Base-by-base conservation (phyloP, 1,140 invertebrate species). In the Leucophenga varia region DNA sequence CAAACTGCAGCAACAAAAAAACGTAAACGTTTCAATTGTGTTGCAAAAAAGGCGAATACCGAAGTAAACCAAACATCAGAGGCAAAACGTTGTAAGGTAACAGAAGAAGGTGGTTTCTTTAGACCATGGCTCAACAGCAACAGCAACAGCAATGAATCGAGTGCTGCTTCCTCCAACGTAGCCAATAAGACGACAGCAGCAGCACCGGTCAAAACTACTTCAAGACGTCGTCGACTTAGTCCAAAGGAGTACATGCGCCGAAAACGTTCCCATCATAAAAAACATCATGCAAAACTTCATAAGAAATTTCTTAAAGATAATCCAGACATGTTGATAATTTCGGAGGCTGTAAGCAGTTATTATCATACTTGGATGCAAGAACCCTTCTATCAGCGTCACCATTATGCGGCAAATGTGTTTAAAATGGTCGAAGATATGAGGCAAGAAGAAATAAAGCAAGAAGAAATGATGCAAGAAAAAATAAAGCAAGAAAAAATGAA, bases 331-430 rank as follows among this genome's bases (percentile, higher is more conserved):
- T 3, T 65, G 53, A 50, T 67, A 41, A 59, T 63, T 35, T 56
- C 67, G 36, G 34, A 59, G 6, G 63, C 63, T 22, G 47, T 54
- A 3, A 40, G 56, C 6, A 48, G 61, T 3, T 65, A 67, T 41
- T 65, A 65, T 45, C 59, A 59, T 21, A 55, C 67, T 18, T 12
- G 67, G 17, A 25, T 65, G 17, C 63, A 59, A 32, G 58, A 59
- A 50, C 63, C 63, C 9, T 35, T 65, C 1, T 65, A 59, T 31
- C 63, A 67, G 50, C 0, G n/a, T 8, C 5, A 28, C 39, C 1
- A 30, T 52, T 0, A 25, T 13, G 0, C 6, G 42, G 0, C 45
- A 59, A 25, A 43, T 65, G 16, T n/a, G n/a, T n/a, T n/a, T n/a
- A n/a, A n/a, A n/a, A n/a, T n/a, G n/a, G n/a, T n/a, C n/a, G n/a